These are phyloP conservation scores for Tetramorium parvispinum DNA, from an alignment of 1,140 invertebrate species.

Conservation along the genomic window DNA sequence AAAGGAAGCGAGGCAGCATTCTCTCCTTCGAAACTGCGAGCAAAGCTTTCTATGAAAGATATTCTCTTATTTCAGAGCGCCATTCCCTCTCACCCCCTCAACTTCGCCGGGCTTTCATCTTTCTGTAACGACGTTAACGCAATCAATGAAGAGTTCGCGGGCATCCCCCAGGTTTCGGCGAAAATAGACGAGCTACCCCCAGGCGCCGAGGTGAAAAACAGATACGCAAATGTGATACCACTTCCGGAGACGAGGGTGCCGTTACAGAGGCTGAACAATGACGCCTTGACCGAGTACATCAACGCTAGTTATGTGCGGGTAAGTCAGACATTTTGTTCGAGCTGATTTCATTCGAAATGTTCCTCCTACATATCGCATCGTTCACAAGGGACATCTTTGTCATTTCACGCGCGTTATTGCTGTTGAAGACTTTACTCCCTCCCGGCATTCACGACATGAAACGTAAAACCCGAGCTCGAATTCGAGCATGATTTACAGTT, in stretches of 20 bases:
- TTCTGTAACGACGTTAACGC: constrained; percentile 90
- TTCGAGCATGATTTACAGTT: neutral
- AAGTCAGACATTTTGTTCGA: constrained; percentile 73
- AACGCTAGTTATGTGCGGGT: constrained; percentile 96
- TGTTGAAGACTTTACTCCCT: constrained; percentile 1
- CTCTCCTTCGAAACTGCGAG: neutral
- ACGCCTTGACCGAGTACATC: constrained; percentile 94
- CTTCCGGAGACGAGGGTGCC: constrained; percentile 95
- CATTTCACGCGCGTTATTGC: neutral
- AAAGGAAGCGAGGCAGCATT: neutral
- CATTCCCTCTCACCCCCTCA: constrained; percentile 89
- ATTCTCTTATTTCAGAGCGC: constrained; percentile 86
- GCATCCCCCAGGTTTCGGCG: constrained; percentile 91
- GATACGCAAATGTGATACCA: constrained; percentile 97
- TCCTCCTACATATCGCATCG: neutral
- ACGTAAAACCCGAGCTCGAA: neutral
- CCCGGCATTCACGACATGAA: neutral
- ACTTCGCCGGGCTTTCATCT: constrained; percentile 90
- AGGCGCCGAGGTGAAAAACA: constrained; percentile 95
- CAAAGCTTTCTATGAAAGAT: constrained; percentile 19
- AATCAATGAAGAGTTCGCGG: constrained; percentile 91
- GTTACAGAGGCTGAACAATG: constrained; percentile 89
- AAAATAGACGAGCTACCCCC: constrained; percentile 93
- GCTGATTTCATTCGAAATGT: neutral
- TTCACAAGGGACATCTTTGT: neutral